Base-by-base conservation (phyloP, 2,888 invertebrate genomes). In the Autographa gamma region DNA sequence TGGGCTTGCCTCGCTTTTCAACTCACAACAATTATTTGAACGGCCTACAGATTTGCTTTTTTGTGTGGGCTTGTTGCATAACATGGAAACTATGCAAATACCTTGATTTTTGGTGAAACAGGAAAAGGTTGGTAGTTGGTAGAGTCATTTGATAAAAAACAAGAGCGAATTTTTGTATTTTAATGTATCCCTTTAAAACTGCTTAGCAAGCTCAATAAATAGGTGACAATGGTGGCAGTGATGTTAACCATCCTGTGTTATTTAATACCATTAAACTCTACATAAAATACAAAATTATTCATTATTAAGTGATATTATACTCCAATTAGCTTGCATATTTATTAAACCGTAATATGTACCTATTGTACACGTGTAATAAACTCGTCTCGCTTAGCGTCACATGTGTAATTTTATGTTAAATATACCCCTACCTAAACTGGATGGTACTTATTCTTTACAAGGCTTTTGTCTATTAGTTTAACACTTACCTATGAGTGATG, bases 401-500 rank as follows among this genome's bases (percentile, higher is more conserved):
- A n/a, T 5, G 7, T n/a, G 48, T 48, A 16, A 48, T 48, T 5
- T n/a, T 7, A 48, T 8, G 48, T n/a, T 7, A 48, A 48, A 56
- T 56, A 56, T 25, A 11, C 8, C 54, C 19, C 8, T 25, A 25
- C 48, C 25, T 25, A 25, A 13, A 25, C 19, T 19, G 18, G 2
- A 19, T 25, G 54, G 54, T 56, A 56, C 54, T 19, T 25, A 54
- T 0, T 18, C 25, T 56, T 25, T 9, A 11, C 54, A 25, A 13
- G 13, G 13, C 19, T 19, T 56, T 56, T 16, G 48, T 56, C 25
- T 56, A 56, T 56, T 19, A 6, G 54, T 13, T 25, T 25, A 56
- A 25, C 54, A 56, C 25, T 56, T 56, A 56, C 19, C 19, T 25
- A 56, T 56, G 54, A 56, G 54, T 25, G 25, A 56, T 56, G 25